Percentiles rank a stretch among this genome's conserved stretches.
phyloP scores from a whole-genome alignment of 2,113 vertebrate species.

The Lathamus discolor region DNA sequence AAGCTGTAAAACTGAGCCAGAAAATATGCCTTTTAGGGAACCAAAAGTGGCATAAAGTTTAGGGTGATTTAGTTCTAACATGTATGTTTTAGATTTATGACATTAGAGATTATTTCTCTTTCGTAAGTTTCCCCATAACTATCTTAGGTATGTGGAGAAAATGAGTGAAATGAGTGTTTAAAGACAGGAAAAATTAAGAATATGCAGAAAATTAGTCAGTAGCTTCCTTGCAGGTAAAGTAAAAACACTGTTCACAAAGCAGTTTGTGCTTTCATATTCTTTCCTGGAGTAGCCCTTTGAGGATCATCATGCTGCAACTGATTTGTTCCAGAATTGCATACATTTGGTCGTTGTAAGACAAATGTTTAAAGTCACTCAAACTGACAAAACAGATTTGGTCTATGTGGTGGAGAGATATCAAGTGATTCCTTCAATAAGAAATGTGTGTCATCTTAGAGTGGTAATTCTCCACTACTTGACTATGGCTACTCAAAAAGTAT shows the following conservation, averaged over 20 bases:
- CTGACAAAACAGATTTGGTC: background rate
- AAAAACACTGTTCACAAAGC: background rate
- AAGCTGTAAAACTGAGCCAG: background rate
- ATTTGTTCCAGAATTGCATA: background rate
- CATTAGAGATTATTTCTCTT: background rate
- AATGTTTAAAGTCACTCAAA: background rate
- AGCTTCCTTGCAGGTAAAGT: background rate
- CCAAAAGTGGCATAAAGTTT: background rate
- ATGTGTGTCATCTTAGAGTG: background rate
- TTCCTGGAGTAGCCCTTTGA: background rate
- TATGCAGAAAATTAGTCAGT: background rate
- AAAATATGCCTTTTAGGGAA: background rate
- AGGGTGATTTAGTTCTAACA: background rate
- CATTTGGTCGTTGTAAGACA: background rate
- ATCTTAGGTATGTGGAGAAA: background rate
- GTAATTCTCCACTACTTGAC: background rate
- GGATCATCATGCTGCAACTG: background rate
- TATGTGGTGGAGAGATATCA: background rate
- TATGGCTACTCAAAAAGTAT: background rate
- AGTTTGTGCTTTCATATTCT: background rate
- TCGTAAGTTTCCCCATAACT: background rate
- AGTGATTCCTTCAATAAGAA: background rate
- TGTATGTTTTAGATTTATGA: background rate
- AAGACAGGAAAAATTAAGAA: background rate
- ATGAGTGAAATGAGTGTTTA: background rate